phyloP scores from a whole-genome alignment of 2,113 vertebrate genomes.

The Albula goreensis region DNA sequence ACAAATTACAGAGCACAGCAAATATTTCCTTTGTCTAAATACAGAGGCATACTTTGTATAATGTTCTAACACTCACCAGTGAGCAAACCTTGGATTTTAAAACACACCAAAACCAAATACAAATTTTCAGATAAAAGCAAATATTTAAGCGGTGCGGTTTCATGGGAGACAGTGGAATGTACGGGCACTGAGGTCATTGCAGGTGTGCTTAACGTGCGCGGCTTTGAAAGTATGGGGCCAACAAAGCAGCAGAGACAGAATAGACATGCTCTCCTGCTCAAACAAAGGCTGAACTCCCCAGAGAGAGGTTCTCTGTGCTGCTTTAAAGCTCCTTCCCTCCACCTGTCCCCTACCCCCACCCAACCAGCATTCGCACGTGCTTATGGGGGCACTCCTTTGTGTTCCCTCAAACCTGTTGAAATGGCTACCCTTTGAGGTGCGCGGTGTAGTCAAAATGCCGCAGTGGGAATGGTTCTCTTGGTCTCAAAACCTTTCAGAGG shows the following conservation, averaged over 20 bases:
- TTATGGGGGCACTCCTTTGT: not conserved
- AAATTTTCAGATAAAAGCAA: constrained; percentile 28
- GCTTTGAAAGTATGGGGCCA: constrained; percentile 18
- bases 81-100: constrained; percentile 3
- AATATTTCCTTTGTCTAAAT: not conserved
- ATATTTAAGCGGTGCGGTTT: constrained; percentile 12
- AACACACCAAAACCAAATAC: constrained; percentile 8
- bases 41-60: not conserved
- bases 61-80: constrained; percentile 18
- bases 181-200: constrained; percentile 33
- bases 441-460: not conserved
- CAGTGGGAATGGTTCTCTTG: not conserved
- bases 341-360: not conserved
- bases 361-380: constrained; percentile 11
- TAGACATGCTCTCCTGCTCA: not conserved
- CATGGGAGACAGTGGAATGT: constrained; percentile 21
- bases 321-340: not conserved
- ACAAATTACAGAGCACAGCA: not conserved
- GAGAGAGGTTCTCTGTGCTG: not conserved
- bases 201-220: constrained; percentile 27
- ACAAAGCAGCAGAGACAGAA: constrained; percentile 11
- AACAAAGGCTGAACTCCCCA: constrained; percentile 14
- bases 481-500: not conserved
- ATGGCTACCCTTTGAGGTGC: not conserved
- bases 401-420: not conserved